These are phyloP conservation scores for Andrena flavipes DNA, from an alignment of 2,888 invertebrate genomes.

Conservation along the genomic window DNA sequence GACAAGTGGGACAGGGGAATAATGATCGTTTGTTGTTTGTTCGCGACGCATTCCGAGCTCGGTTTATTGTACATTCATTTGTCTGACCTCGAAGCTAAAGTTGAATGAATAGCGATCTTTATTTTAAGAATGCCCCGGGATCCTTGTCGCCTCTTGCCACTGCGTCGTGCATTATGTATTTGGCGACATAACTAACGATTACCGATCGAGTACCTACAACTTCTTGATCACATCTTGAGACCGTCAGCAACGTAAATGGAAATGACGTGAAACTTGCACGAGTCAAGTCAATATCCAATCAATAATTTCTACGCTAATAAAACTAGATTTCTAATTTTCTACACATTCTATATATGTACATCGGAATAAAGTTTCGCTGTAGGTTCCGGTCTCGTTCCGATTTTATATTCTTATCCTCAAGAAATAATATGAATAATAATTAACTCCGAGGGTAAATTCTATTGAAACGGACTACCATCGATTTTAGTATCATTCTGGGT, in stretches of 20 bases:
- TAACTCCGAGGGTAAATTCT: background rate
- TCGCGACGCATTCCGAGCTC: constrained; percentile 30
- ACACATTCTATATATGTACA: too few species aligned
- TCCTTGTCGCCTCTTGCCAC: constrained; percentile 2
- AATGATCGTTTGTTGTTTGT: constrained; percentile 12
- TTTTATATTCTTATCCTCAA: too few species aligned
- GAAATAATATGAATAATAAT: too few species aligned
- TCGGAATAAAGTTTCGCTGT: too few species aligned
- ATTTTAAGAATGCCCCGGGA: constrained; percentile 30
- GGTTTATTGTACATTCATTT: constrained; percentile 48
- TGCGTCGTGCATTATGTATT: background rate
- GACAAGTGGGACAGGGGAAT: background rate
- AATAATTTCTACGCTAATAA: too few species aligned
- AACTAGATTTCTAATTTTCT: too few species aligned
- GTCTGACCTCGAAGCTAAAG: constrained; percentile 43
- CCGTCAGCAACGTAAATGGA: too few species aligned
- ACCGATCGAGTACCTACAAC: background rate
- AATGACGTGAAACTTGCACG: too few species aligned
- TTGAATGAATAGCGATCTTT: constrained; percentile 54
- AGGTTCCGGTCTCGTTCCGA: too few species aligned
- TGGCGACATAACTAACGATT: background rate
- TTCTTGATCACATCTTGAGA: background rate
- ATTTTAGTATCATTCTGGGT: background rate
- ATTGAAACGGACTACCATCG: background rate
- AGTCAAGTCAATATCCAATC: too few species aligned